Percentiles rank a stretch among this genome's conserved stretches.
Conservation (phyloP, 2,797 vertebrate species). For the Scolopax rusticola region DNA sequence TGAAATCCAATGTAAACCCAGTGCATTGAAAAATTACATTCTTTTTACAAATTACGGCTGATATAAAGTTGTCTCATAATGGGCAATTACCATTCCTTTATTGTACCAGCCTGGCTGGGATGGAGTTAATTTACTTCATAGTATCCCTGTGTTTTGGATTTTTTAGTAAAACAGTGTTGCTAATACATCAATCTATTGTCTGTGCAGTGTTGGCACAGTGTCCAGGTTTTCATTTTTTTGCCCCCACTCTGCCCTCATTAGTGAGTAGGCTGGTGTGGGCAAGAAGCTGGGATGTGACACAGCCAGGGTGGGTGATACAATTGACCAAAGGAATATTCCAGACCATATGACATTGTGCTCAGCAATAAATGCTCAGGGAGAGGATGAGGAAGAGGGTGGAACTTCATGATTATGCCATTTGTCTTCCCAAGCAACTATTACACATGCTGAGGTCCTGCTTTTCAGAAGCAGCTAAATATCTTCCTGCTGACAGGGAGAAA, state of each 20-base stretch:
- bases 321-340: neutral
- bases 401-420: fast-evolving
- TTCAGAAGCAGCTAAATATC: neutral
- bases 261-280: neutral
- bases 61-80: neutral
- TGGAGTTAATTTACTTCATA: neutral
- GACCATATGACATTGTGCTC: fast-evolving
- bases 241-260: neutral
- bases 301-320: neutral
- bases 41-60: neutral
- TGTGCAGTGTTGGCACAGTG: neutral
- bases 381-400: neutral
- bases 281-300: neutral
- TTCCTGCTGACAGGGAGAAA: fast-evolving
- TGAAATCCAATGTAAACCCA: too few species aligned
- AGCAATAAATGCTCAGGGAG: neutral
- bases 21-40: neutral
- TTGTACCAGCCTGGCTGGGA: neutral
- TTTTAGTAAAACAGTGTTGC: neutral
- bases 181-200: neutral
- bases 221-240: neutral
- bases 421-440: neutral
- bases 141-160: neutral
- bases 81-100: neutral
- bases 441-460: neutral